These are phyloP conservation scores for Streblospio benedicti DNA, from an alignment of 1,140 invertebrate species.

Conservation along the genomic window DNA sequence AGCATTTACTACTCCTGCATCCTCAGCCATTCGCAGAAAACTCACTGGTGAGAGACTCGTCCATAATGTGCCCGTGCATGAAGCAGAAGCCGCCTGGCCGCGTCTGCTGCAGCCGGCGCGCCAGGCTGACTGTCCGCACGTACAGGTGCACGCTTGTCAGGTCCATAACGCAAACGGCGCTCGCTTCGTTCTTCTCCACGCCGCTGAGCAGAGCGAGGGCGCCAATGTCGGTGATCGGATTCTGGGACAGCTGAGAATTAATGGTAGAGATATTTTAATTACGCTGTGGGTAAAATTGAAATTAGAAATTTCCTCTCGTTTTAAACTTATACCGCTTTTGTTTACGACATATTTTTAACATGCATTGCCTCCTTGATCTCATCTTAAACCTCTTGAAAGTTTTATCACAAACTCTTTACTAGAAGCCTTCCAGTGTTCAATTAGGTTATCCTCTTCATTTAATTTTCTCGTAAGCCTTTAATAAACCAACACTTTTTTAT, in stretches of 20 bases:
- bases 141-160: neutral
- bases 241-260: slow-evolving; percentile 2
- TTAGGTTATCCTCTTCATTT: neutral
- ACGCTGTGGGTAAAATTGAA: neutral
- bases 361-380: neutral
- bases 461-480: neutral
- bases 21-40: neutral
- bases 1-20: too few relatives aligned
- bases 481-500: neutral
- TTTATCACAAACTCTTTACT: neutral
- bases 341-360: neutral
- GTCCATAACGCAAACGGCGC: neutral
- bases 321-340: neutral
- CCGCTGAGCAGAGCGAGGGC: neutral
- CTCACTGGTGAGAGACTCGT: neutral
- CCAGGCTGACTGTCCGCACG: neutral
- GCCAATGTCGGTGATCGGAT: neutral
- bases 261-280: neutral
- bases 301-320: neutral
- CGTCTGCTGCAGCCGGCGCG: neutral
- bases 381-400: neutral
- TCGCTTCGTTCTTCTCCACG: neutral
- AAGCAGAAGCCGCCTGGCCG: neutral
- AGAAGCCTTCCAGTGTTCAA: neutral
- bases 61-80: neutral